Base-by-base conservation (phyloP, 2,888 invertebrate genomes). In the Asteroscopus sphinx region DNA sequence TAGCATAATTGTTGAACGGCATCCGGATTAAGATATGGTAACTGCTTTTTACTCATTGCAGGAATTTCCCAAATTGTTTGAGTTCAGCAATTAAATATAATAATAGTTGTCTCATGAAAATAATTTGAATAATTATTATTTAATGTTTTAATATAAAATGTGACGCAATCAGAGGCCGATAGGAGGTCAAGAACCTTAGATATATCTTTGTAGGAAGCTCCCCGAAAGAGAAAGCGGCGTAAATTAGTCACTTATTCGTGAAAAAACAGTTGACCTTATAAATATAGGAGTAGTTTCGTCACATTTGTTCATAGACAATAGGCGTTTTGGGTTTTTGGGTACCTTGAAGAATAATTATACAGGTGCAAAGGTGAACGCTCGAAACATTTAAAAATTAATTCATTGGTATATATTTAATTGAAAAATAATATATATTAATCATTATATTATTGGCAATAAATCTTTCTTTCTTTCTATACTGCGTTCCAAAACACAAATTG, bases 21-120 rank as follows among this genome's bases (percentile, higher is more conserved):
- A 40, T 25, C 42, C 71, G 65, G 46, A 47, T 70, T 51, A 35
- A 42, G n/a, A 65, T 39, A n/a, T n/a, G n/a, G n/a, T 28, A 42
- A 42, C 13, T 15, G n/a, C 12, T 63, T 54, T 54, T 41, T 41
- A 28, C 26, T 25, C 39, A 46, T 33, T 37, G 33, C 26, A 46
- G 65, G 65, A 65, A 55, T 69, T 70, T 26, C 65, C 65, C 70
- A 55, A 55, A 64, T 15, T 12, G 25, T 17, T 47, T 25, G 35
- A 32, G 4, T 32, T 42, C 26, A 41, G n/a, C 9, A 36, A 30
- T 37, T 30, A 45, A 48, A 42, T n/a, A n/a, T n/a, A 45, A 25
- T 48, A 48, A 32, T 32, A 32, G 47, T 26, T 47, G 36, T 28
- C 16, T 39, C 39, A 30, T 9, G 30, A 48, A 39, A 47, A 37